Conservation (phyloP, 2,888 invertebrate genomes). For the Uloborus plumipes region DNA sequence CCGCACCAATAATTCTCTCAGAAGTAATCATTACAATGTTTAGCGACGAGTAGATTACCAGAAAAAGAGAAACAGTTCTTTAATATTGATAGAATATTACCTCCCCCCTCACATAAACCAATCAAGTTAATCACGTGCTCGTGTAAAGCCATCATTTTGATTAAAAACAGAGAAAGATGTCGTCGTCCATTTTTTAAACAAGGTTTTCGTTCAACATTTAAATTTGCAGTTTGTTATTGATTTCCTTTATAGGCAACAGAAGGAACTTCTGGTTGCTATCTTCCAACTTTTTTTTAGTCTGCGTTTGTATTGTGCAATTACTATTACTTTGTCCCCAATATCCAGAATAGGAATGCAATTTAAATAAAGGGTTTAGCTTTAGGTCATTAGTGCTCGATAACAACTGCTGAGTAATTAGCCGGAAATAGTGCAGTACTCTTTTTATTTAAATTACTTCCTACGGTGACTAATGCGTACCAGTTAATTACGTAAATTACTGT, state of each 20-base stretch:
- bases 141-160: constrained; percentile 28
- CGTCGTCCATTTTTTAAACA: constrained; percentile 8
- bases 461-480: too few relatives aligned
- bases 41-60: constrained; percentile 14
- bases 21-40: constrained; percentile 3
- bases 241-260: constrained; percentile 25
- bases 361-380: constrained; percentile 14
- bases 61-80: background rate
- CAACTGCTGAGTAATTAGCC: constrained; percentile 40
- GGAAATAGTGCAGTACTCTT: background rate
- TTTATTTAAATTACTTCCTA: too few relatives aligned
- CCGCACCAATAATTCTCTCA: too few relatives aligned
- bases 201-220: background rate
- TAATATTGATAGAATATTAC: constrained; percentile 31
- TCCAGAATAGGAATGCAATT: constrained; percentile 17
- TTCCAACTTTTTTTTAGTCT: background rate
- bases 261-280: constrained; percentile 2
- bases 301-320: constrained; percentile 2
- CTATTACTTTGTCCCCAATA: background rate
- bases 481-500: too few relatives aligned
- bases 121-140: constrained; percentile 30
- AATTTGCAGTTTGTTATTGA: constrained; percentile 20
- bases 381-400: constrained; percentile 20
- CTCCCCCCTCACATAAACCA: constrained; percentile 6
- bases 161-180: constrained; percentile 20